These are phyloP conservation scores for Bellardia pandia DNA, from an alignment of 2,888 invertebrate genomes.

Conservation along the genomic window DNA sequence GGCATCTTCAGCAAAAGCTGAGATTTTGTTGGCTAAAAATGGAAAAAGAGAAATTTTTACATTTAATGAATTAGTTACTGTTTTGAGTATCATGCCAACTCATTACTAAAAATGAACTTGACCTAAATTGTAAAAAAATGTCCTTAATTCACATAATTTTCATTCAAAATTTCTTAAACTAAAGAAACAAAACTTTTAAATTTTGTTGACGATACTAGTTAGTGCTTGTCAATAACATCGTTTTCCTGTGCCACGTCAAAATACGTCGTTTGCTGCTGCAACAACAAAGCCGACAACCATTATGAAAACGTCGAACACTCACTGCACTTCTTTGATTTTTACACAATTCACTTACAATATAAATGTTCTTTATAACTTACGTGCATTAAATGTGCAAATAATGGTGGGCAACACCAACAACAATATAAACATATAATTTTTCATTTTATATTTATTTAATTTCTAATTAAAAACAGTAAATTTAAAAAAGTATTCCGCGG, in stretches of 20 bases:
- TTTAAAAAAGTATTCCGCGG: conserved; percentile 32
- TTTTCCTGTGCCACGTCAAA: conserved; percentile 66
- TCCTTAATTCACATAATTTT: conserved; percentile 16
- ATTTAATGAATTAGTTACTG: neutral
- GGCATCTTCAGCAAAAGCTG: conserved; percentile 84
- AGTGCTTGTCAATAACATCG: conserved; percentile 10
- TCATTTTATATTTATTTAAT: conserved; percentile 85
- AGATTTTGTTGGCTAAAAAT: conserved; percentile 84
- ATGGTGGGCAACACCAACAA: conserved; percentile 89
- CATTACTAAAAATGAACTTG: conserved; percentile 30
- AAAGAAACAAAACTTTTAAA: conserved; percentile 52
- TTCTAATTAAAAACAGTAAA: conserved; percentile 24
- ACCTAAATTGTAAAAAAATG: conserved; percentile 4
- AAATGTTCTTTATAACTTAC: conserved; percentile 86
- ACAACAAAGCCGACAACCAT: conserved; percentile 58
- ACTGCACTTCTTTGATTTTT: conserved; percentile 29
- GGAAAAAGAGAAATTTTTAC: conserved; percentile 52
- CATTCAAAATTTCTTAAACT: conserved; percentile 42
- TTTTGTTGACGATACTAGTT: neutral
- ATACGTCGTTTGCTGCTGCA: conserved; percentile 48
- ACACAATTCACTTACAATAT: neutral
- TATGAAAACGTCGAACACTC: conserved; percentile 31
- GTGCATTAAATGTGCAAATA: conserved; percentile 88
- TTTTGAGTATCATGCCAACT: conserved; percentile 5
- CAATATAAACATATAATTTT: conserved; percentile 87